phyloP scores from a whole-genome alignment of 2,797 vertebrate species.

The Enteromius fasciolatus region DNA sequence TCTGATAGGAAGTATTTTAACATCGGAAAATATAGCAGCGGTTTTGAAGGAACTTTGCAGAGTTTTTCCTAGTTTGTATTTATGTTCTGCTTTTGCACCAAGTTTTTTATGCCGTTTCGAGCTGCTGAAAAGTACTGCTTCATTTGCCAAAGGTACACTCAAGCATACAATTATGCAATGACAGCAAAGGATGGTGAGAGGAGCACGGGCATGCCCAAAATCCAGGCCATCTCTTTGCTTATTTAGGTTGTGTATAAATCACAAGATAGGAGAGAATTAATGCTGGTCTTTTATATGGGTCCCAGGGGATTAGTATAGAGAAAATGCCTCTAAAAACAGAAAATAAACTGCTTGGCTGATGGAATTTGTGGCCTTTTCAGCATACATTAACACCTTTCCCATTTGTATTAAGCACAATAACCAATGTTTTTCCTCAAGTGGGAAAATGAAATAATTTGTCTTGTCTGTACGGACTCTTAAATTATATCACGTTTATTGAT shows the following conservation, averaged over 20 bases:
- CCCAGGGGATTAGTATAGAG: background rate
- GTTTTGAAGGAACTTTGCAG: conserved; percentile 15
- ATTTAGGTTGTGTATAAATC: conserved; percentile 11
- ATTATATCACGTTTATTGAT: conserved; percentile 57
- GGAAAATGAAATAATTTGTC: conserved; percentile 41
- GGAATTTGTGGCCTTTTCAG: background rate
- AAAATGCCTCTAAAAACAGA: conserved; percentile 9
- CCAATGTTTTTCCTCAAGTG: conserved; percentile 22
- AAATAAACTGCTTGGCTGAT: background rate
- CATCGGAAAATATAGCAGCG: background rate
- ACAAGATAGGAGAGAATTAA: background rate
- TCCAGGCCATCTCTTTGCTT: background rate
- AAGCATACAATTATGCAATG: conserved; percentile 3
- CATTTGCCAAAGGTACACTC: conserved; percentile 22
- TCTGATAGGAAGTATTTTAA: background rate
- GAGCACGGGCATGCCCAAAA: background rate
- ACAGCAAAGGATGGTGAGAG: background rate
- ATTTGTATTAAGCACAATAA: conserved; percentile 40
- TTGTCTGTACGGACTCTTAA: conserved; percentile 37
- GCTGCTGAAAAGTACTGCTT: background rate
- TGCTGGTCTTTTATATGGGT: background rate
- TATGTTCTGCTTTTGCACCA: conserved; percentile 20
- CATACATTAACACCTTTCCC: conserved; percentile 35
- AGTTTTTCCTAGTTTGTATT: conserved; percentile 10
- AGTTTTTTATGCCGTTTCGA: conserved; percentile 9